Base-by-base conservation (phyloP, 2,113 vertebrate species). In the Gallinago undulata region DNA sequence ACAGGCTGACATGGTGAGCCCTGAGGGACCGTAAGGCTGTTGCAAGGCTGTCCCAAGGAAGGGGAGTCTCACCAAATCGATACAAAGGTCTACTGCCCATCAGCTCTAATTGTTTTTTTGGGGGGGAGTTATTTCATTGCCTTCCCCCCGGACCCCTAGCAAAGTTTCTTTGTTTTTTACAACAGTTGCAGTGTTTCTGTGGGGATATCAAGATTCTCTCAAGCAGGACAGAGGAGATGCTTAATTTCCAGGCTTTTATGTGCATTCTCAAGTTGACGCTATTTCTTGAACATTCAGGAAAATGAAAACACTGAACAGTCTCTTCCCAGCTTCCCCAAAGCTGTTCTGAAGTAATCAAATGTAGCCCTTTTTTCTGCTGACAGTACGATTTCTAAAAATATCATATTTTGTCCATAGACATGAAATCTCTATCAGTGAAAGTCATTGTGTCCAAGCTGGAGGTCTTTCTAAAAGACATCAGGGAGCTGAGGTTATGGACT, bases 331-430 rank as follows among this genome's bases (percentile, higher is more conserved):
- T 87, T 75, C 56, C 47, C 43, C 22, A 43, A 72, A 92, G 7
- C 18, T 15, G 9, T 82, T 78, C 66, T 10, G 13, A 57, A 31
- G 18, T 56, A 74, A 87, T 59, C 28, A 74, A 63, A 72, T 31
- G 6, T 33, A 64, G 33, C 8, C 4, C 7, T 80, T n/a, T 79
- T 59, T 35, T 4, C 28, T 94, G 64, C 73, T 89, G 83, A 92
- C 35, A 51, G 28, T 63, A 67, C 3, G 2, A 10, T 67, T 94
- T 92, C 91, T 94, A 80, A 94, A 84, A 94, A 84, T 86, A 74
- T 1, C 3, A 1, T 55, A 23, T 94, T 92, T 93, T 83, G 4
- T 25, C 23, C 19, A 10, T 15, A 63, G 21, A 74, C 28, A 47
- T 5, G 59, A 60, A 39, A 79, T 53, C 18, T 79, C 60, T 73